Evolutionary conservation across 2,888 invertebrate species (phyloP).

Genomic region (Lasius fuliginosus): DNA sequence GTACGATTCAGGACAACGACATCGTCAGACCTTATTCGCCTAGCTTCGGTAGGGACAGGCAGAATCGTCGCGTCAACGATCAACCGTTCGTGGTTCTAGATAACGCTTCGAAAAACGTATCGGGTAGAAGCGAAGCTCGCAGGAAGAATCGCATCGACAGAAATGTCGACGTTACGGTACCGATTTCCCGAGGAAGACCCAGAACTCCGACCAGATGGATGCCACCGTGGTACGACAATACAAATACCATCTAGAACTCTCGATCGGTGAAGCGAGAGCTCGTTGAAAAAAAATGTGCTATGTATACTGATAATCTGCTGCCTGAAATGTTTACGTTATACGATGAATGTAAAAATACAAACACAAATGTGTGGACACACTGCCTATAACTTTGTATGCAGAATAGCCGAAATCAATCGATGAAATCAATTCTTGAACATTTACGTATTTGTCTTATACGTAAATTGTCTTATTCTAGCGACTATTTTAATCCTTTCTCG

Average conservation of each 20-base stretch:
- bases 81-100: constrained; percentile 82
- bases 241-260: constrained; percentile 75
- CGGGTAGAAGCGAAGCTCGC: constrained; percentile 67
- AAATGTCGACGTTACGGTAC: constrained; percentile 80
- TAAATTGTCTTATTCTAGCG: not conserved
- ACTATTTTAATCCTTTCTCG: not conserved
- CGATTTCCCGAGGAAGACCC: constrained; percentile 79
- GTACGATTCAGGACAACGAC: constrained; percentile 67
- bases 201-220: constrained; percentile 86
- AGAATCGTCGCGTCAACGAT: constrained; percentile 63
- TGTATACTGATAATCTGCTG: not conserved
- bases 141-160: constrained; percentile 75
- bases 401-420: not conserved
- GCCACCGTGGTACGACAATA: constrained; percentile 86
- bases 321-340: constrained; percentile 1
- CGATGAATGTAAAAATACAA: not conserved
- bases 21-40: constrained; percentile 81
- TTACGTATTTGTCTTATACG: not conserved
- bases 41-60: constrained; percentile 78
- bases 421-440: constrained; percentile 2
- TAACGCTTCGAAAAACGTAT: constrained; percentile 60
- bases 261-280: not conserved
- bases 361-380: constrained; percentile 21
- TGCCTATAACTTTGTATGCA: constrained; percentile 24
- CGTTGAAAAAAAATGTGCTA: not conserved